Base-by-base conservation (phyloP, 1,140 invertebrate genomes). In the Lordiphosa collinella region DNA sequence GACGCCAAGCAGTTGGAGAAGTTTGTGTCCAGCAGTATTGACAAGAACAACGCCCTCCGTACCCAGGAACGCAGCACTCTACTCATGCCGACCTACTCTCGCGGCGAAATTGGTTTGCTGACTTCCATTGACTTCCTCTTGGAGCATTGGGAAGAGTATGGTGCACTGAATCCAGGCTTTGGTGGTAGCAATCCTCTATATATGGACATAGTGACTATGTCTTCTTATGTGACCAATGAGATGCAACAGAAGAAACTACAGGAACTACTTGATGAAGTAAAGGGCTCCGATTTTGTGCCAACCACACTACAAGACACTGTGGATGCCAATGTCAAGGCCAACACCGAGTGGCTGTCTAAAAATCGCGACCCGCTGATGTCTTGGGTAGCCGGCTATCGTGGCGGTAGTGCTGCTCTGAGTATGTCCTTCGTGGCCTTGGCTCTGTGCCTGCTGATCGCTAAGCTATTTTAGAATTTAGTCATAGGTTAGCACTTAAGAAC, bases 11-110 rank as follows among this genome's bases (percentile, higher is more conserved):
- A 73, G 10, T 25, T 88, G 38, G 29, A 63, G 10, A 86, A 79
- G 51, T 88, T 84, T 31, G 60, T 88, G 6, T 29, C 44, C 25
- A 88, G 79, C 51, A 85, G 79, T 22, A 82, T 87, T 55, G 75
- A 80, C 25, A 0, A 31, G 11, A 22, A 3, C 7, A 72, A 74
- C 10, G 38, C 58, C 18, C 32, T 88, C 36, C 69, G 79, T 14
- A 31, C 13, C 1, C 86, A 88, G 46, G 86, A 88, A 52, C 71
- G 86, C 5, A 62, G 55, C 22, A 86, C 71, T 0, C 25, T 88
- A 2, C 78, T 88, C 4, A 71, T 46, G 14, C 56, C 86, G 0
- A 72, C 62, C 13, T 88, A 88, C 48, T 78, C 72, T 0, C 70
- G 82, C 3, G 78, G 75, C 8, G 65, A 74, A 37, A 47, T 67